Percentiles rank a stretch among this genome's conserved stretches.
phyloP scores from a whole-genome alignment of 2,888 invertebrate species.

The Coelogynopora nodosa region DNA sequence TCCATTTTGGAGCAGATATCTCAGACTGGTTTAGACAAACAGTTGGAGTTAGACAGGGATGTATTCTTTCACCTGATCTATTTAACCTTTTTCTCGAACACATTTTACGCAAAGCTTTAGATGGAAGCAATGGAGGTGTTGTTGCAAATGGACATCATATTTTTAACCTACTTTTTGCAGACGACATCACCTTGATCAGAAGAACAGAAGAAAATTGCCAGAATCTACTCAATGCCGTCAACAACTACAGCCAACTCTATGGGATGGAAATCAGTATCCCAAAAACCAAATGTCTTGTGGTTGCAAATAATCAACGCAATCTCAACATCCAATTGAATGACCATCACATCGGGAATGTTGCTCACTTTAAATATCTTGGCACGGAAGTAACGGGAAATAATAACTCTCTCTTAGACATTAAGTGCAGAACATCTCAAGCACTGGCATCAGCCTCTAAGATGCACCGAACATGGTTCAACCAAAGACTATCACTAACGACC shows the following conservation, averaged over 20 bases:
- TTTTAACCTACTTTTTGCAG: background rate
- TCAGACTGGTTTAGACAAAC: background rate
- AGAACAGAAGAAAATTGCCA: background rate
- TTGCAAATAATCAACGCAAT: background rate
- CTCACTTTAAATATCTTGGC: background rate
- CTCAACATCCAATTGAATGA: background rate
- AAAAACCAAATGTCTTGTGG: background rate
- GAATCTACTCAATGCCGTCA: background rate
- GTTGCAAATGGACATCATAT: background rate
- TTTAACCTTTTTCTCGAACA: background rate
- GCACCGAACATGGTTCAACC: background rate
- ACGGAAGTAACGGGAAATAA: background rate
- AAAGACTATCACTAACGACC: background rate
- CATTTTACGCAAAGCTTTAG: background rate
- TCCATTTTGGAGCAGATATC: background rate
- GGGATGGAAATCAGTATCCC: background rate
- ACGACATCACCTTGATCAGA: background rate
- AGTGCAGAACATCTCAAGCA: background rate
- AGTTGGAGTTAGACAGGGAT: background rate
- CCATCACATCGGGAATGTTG: background rate
- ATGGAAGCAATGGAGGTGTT: background rate
- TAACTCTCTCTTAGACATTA: background rate
- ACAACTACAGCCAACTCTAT: background rate
- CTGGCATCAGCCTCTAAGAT: background rate
- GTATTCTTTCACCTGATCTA: background rate